Evolutionary conservation across 2,113 vertebrate genomes (phyloP), one percentile per base, ranked within the genome.

Genomic region (Talpa occidentalis): DNA sequence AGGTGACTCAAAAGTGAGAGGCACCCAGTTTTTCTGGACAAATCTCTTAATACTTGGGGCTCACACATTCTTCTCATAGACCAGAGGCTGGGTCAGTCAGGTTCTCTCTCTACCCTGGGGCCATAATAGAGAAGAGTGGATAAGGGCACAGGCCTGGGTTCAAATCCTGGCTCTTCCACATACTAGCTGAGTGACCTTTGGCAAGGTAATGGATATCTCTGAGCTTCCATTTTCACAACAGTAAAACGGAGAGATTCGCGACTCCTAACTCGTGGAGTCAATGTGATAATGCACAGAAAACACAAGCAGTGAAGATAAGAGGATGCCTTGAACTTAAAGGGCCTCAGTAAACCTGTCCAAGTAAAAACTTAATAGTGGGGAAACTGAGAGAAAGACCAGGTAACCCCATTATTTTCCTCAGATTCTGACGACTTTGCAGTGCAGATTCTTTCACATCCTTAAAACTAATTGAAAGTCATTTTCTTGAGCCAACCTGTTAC

Each of bases 391-490:
- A 32, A 15, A 62, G 19, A 35, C 15, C 24, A 52, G 74, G 54
- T 2, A 37, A 37, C 15, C 28, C 16, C 2, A n/a, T 6, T 1
- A 60, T 54, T 69, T 62, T 17, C n/a, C 22, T 79, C 26, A 76
- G 30, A 49, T 64, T 76, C 64, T 70, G 73, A 66, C 35, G 42
- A 80, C 52, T 74, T 42, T 24, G 19, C 30, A 67, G 6, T 81
- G 62, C 35, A 40, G n/a, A 93, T 49, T 94, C 35, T 17, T 30
- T 82, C 56, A 49, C 74, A 59, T 69, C 52, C 52, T 93, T 88
- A 72, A 85, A 88, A 80, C 5, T 32, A 82, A 37, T 49, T 30
- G 6, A 11, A 62, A 62, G 0, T 30, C 42, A 85, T 42, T 74
- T 92, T 90, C 66, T 79, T 83, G 28, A 64, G 35, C 66, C 42